These are phyloP conservation scores for Lordiphosa mommai DNA, from an alignment of 1,140 invertebrate genomes.

Conservation along the genomic window DNA sequence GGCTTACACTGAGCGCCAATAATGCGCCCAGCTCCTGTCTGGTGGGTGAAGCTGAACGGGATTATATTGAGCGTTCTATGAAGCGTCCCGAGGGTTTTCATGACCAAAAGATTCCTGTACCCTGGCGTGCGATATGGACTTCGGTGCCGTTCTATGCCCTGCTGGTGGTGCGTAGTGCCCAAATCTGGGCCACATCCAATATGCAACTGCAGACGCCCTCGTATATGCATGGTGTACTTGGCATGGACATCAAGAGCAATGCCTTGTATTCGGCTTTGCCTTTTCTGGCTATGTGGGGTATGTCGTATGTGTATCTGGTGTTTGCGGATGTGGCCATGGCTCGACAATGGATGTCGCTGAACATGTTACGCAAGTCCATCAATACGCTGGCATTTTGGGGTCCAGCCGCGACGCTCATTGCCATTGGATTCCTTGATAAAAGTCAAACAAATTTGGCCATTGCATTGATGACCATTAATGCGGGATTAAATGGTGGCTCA, in stretches of 20 bases:
- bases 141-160: slow-evolving; percentile 92
- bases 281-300: slow-evolving; percentile 86
- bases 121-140: slow-evolving; percentile 88
- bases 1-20: slow-evolving; percentile 84
- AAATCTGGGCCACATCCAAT: slow-evolving; percentile 97
- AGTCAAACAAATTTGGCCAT: slow-evolving; percentile 80
- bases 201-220: slow-evolving; percentile 92
- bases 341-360: slow-evolving; percentile 53
- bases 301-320: slow-evolving; percentile 83
- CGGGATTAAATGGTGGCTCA: slow-evolving; percentile 87
- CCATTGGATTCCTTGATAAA: slow-evolving; percentile 81
- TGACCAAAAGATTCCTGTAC: slow-evolving; percentile 79
- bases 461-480: slow-evolving; percentile 84
- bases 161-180: slow-evolving; percentile 90
- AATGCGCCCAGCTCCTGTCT: slow-evolving; percentile 83
- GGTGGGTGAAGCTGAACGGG: slow-evolving; percentile 83
- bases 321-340: slow-evolving; percentile 52
- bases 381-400: slow-evolving; percentile 84
- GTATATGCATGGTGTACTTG: slow-evolving; percentile 83
- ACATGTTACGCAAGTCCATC: slow-evolving; percentile 83
- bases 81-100: slow-evolving; percentile 62
- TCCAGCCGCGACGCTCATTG: slow-evolving; percentile 83
- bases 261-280: slow-evolving; percentile 88
- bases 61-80: slow-evolving; percentile 82
- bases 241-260: slow-evolving; percentile 88